phyloP scores from a whole-genome alignment of 2,113 vertebrate genomes.

The Mobula birostris region DNA sequence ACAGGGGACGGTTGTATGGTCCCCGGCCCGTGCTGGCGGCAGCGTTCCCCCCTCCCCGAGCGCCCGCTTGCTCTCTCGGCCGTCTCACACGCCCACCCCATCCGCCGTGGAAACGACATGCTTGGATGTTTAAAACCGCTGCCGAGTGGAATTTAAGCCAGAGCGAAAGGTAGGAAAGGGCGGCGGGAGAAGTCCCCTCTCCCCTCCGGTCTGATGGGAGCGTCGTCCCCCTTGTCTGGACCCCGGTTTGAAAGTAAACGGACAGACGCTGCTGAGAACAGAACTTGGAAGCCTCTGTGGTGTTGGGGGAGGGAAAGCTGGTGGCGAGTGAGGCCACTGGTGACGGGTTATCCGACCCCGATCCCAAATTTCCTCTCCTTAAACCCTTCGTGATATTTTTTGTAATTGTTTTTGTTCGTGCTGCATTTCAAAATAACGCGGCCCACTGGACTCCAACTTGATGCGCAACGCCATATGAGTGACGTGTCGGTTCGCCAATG shows the following conservation, averaged over 20 bases:
- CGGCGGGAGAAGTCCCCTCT: too few relatives aligned
- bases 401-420: neutral
- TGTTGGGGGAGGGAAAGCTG: too few relatives aligned
- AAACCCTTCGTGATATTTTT: neutral
- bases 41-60: neutral
- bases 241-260: neutral
- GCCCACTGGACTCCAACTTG: neutral
- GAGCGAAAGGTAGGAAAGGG: neutral
- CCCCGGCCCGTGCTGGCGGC: neutral
- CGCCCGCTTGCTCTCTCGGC: too few relatives aligned
- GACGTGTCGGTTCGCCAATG: neutral
- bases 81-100: neutral
- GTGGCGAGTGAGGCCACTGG: neutral
- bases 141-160: neutral
- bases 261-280: neutral
- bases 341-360: too few relatives aligned
- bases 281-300: neutral
- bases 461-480: neutral
- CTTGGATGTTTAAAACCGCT: conserved; percentile 3
- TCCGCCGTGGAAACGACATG: neutral
- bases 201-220: neutral
- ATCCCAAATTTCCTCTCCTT: too few relatives aligned
- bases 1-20: neutral
- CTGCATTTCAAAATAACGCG: conserved; percentile 15
- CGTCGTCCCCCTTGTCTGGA: neutral